phyloP scores from a whole-genome alignment of 2,113 vertebrate genomes.

The Actenoides lindsayi region DNA sequence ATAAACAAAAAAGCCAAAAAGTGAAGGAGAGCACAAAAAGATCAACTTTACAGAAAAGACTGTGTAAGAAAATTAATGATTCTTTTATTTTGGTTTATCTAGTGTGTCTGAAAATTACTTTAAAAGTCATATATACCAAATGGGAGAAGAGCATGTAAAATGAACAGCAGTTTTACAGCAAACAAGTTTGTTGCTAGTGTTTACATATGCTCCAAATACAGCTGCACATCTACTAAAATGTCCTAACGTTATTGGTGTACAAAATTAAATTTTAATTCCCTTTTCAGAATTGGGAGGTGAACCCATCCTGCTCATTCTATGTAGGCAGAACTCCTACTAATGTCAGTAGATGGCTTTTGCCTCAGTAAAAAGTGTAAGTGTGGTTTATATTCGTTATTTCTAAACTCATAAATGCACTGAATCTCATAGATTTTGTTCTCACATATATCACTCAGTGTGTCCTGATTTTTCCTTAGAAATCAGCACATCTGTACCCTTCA shows the following conservation, averaged over 20 bases:
- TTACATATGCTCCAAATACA: conserved; percentile 54
- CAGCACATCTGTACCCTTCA: conserved; percentile 68
- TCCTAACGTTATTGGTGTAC: conserved; percentile 51
- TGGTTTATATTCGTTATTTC: conserved; percentile 44
- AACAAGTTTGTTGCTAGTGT: conserved; percentile 43
- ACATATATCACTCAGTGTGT: conserved; percentile 49
- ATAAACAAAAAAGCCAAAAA: conserved; percentile 67
- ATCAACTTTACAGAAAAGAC: conserved; percentile 54
- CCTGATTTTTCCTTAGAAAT: conserved; percentile 51
- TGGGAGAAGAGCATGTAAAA: conserved; percentile 53
- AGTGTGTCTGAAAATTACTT: conserved; percentile 38
- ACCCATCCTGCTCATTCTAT: conserved; percentile 8
- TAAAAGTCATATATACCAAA: conserved; percentile 69
- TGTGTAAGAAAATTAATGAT: conserved; percentile 21
- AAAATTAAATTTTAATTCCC: conserved; percentile 52
- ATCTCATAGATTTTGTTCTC: conserved; percentile 46
- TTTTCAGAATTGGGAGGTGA: conserved; percentile 21
- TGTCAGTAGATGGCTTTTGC: conserved; percentile 24
- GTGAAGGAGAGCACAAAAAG: conserved; percentile 71
- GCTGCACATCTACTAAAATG: conserved; percentile 50
- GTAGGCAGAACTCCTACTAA: conserved; percentile 29
- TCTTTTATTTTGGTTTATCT: conserved; percentile 50
- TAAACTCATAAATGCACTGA: conserved; percentile 51
- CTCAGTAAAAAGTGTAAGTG: conserved; percentile 45
- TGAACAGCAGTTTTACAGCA: conserved; percentile 12